Evolutionary conservation across 1,140 invertebrate species (phyloP).

Genomic region (Cryptotermes secundus): DNA sequence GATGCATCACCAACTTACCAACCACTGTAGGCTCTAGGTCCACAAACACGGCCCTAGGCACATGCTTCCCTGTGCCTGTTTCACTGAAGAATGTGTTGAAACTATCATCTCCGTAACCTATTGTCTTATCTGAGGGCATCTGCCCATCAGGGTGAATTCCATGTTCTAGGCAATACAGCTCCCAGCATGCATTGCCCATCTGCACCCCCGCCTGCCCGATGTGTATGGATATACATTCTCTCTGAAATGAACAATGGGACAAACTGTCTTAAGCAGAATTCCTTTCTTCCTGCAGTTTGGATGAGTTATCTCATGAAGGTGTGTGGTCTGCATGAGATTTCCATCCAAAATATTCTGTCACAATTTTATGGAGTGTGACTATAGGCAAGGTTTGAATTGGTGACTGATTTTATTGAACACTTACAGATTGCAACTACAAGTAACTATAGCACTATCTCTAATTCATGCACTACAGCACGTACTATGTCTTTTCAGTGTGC

Average conservation of each 20-base stretch:
- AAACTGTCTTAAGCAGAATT: too few species aligned
- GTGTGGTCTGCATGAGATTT: too few species aligned
- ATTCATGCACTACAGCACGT: too few species aligned
- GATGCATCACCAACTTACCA: constrained; percentile 43
- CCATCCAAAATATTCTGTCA: too few species aligned
- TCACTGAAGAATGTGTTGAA: constrained; percentile 91
- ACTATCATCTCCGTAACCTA: constrained; percentile 73
- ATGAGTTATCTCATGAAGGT: too few species aligned
- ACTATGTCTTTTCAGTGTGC: too few species aligned
- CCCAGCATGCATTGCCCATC: constrained; percentile 85
- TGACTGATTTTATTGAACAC: too few species aligned
- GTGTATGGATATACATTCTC: constrained; percentile 85
- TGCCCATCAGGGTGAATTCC: constrained; percentile 86
- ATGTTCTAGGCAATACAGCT: constrained; percentile 87
- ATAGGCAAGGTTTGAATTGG: too few species aligned
- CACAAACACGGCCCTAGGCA: constrained; percentile 67
- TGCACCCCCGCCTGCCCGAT: constrained; percentile 88
- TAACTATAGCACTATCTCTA: too few species aligned
- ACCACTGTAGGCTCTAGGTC: constrained; percentile 76
- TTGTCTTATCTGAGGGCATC: constrained; percentile 63
- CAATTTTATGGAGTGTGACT: too few species aligned
- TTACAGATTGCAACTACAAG: too few species aligned
- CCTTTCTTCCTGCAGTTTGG: too few species aligned
- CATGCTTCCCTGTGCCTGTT: constrained; percentile 83
- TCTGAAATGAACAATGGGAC: constrained; percentile 55